Evolutionary conservation across 2,797 vertebrate genomes (phyloP).

Genomic region (Syngnathus rostellatus): DNA sequence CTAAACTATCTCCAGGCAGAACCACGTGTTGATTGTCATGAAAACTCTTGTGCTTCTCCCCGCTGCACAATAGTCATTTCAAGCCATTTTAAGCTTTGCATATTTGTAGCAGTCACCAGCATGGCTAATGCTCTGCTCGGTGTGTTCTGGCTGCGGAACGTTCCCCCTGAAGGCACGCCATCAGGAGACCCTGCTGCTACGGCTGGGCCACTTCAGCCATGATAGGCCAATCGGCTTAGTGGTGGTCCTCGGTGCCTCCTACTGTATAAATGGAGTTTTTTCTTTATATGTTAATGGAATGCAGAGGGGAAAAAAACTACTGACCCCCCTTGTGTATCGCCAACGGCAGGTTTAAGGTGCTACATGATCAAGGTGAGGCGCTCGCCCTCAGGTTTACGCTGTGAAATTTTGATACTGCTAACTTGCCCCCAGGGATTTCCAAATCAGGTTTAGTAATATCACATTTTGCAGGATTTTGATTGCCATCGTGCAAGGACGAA

Average conservation of each 20-base stretch:
- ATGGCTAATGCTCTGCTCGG: conserved; percentile 1
- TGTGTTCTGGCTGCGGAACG: neutral
- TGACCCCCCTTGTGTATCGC: neutral
- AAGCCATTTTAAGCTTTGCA: neutral
- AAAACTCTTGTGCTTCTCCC: neutral
- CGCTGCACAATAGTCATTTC: neutral
- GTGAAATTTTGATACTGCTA: neutral
- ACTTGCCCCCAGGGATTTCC: too few species aligned
- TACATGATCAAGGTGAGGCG: neutral
- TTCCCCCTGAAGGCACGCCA: conserved; percentile 4
- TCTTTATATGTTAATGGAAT: neutral
- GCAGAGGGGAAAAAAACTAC: neutral
- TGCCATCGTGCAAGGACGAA: neutral
- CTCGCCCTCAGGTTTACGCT: neutral
- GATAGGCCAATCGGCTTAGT: neutral
- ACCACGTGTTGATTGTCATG: neutral
- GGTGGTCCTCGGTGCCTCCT: conserved; percentile 1
- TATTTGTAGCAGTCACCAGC: neutral
- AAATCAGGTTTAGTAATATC: neutral
- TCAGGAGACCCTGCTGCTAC: conserved; percentile 1
- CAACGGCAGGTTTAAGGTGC: neutral
- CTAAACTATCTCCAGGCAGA: neutral
- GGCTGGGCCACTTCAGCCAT: neutral
- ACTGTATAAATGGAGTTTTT: neutral
- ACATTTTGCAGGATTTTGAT: neutral